phyloP scores from a whole-genome alignment of 2,888 invertebrate genomes.

The Mythimna lalbum region DNA sequence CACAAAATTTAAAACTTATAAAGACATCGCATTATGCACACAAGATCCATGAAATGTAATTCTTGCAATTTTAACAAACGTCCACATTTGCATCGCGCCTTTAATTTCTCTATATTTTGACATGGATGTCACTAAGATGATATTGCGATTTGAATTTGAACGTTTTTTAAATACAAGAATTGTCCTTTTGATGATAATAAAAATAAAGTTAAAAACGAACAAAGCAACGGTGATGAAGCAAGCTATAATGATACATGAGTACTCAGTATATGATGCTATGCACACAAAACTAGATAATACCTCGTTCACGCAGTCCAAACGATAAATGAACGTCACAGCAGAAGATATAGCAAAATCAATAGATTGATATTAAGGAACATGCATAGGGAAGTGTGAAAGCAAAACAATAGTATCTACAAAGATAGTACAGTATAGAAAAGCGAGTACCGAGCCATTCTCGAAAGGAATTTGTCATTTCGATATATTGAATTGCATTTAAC shows the following conservation, averaged over 20 bases:
- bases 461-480: constrained; percentile 31
- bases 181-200: not conserved
- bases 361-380: constrained; percentile 38
- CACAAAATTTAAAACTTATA: constrained; percentile 12
- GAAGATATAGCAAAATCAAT: constrained; percentile 38
- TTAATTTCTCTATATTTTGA: too few species aligned
- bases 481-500: constrained; percentile 50
- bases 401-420: constrained; percentile 19
- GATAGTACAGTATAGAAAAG: constrained; percentile 34
- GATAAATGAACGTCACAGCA: constrained; percentile 26
- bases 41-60: not conserved
- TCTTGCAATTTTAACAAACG: too few species aligned
- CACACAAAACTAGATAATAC: constrained; percentile 34
- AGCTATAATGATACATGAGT: constrained; percentile 36
- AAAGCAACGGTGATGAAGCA: constrained; percentile 54
- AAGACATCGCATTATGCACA: constrained; percentile 18
- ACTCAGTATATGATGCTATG: constrained; percentile 18
- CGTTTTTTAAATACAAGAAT: too few species aligned
- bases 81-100: too few species aligned
- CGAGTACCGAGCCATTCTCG: constrained; percentile 52
- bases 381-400: constrained; percentile 34
- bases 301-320: constrained; percentile 25
- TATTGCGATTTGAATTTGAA: too few species aligned
- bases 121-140: too few species aligned
- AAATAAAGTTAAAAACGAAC: constrained; percentile 35